Conservation (phyloP, 2,113 vertebrate genomes). For the Pterocles orientalis region DNA sequence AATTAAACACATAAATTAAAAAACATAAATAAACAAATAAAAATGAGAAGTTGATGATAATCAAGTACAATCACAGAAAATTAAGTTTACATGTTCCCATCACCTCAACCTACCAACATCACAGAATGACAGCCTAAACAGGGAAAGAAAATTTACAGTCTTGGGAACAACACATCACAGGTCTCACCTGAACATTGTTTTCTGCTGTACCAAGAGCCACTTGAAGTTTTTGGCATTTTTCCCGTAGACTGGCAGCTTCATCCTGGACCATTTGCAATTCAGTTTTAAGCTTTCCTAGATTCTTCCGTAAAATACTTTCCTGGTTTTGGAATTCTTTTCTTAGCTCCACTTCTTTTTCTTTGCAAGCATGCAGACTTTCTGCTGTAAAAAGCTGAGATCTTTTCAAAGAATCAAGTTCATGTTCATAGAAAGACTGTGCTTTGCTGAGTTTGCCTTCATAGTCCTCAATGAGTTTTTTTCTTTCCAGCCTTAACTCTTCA, state of each 20-base stretch:
- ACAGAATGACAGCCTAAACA: not conserved
- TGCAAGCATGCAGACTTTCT: constrained; percentile 92
- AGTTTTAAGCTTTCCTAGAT: constrained; percentile 84
- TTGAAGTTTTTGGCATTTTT: constrained; percentile 93
- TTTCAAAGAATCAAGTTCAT: constrained; percentile 96
- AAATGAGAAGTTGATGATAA: not conserved
- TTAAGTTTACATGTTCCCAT: not conserved
- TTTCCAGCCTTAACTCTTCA: constrained; percentile 90
- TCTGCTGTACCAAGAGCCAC: constrained; percentile 83
- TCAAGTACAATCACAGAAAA: not conserved
- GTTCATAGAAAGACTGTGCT: constrained; percentile 95
- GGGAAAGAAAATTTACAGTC: not conserved
- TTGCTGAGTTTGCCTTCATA: constrained; percentile 95
- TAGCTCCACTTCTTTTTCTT: constrained; percentile 93
- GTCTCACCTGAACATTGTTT: constrained; percentile 85
- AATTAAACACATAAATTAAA: not conserved
- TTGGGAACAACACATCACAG: not conserved
- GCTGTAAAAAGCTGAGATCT: constrained; percentile 94
- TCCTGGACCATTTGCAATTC: constrained; percentile 90
- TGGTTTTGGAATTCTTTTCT: constrained; percentile 94
- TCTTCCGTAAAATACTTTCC: constrained; percentile 91
- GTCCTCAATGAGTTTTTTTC: constrained; percentile 92
- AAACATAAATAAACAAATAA: not conserved
- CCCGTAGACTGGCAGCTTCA: constrained; percentile 88
- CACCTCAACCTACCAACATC: not conserved